Percentiles rank a stretch among this genome's conserved stretches.
phyloP scores from a whole-genome alignment of 2,113 vertebrate genomes.

The Phocoena sinus region DNA sequence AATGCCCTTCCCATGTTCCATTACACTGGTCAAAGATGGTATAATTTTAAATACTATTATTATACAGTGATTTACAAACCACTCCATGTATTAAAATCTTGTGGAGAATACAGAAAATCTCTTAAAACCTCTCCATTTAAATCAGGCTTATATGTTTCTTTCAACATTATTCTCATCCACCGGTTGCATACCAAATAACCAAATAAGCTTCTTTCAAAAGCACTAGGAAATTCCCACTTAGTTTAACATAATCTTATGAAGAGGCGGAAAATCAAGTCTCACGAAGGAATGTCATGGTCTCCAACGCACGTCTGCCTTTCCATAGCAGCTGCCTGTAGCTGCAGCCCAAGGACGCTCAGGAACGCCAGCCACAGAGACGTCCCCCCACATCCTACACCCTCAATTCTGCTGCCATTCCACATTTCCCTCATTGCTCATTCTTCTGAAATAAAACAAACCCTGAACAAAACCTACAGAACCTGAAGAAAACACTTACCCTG shows the following conservation, averaged over 20 bases:
- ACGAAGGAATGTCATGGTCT: background rate
- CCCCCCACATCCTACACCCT: background rate
- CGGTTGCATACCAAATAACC: background rate
- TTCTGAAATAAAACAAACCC: constrained; percentile 5
- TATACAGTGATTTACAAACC: background rate
- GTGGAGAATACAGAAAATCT: constrained; percentile 11
- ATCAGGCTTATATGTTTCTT: background rate
- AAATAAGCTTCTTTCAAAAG: constrained; percentile 5
- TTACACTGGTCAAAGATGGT: background rate
- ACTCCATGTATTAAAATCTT: background rate
- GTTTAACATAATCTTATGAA: background rate
- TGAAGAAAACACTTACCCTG: constrained; percentile 85
- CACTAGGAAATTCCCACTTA: background rate
- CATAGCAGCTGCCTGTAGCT: background rate
- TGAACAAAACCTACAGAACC: background rate
- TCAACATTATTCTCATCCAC: background rate
- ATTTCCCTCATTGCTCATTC: background rate
- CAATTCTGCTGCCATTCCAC: background rate
- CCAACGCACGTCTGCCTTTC: background rate
- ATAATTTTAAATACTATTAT: background rate
- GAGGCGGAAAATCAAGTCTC: background rate
- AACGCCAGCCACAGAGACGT: background rate
- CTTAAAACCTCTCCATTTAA: background rate
- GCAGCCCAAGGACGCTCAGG: background rate
- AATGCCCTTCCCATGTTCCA: background rate